Evolutionary conservation across 2,113 vertebrate species (phyloP).

Genomic region (Coryphaenoides rupestris): DNA sequence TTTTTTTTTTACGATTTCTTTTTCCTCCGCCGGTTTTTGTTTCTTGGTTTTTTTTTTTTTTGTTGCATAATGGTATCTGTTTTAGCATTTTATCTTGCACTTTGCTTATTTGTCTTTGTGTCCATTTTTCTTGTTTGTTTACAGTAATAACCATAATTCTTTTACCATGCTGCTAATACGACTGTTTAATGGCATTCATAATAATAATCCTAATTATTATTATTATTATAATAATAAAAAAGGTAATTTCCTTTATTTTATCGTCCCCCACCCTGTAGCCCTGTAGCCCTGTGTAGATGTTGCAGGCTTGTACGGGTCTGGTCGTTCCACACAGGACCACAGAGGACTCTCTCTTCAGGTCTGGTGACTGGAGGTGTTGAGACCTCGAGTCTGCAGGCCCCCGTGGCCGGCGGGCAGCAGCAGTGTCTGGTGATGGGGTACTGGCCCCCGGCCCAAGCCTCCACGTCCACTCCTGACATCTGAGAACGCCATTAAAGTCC

Average conservation of each 20-base stretch:
- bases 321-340: constrained; percentile 11
- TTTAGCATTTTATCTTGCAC: background rate
- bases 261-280: constrained; percentile 15
- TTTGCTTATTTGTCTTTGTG: background rate
- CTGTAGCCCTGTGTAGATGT: background rate
- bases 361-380: constrained; percentile 35
- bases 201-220: too few species aligned
- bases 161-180: too few species aligned
- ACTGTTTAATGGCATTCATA: background rate
- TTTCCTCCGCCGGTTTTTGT: constrained; percentile 33
- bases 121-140: background rate
- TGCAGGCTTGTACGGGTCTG: constrained; percentile 34
- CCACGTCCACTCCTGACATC: constrained; percentile 59
- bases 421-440: constrained; percentile 57
- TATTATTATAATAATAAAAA: background rate
- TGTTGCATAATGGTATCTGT: background rate
- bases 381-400: constrained; percentile 26
- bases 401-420: constrained; percentile 38
- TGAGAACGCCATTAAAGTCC: constrained; percentile 61
- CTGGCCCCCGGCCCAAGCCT: constrained; percentile 60
- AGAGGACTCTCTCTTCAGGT: background rate
- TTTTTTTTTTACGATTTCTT: too few species aligned
- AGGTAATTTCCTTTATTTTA: constrained; percentile 11
- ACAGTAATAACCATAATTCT: background rate
- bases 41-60: constrained; percentile 14